phyloP scores from a whole-genome alignment of 2,797 vertebrate genomes.

The Yasuhikotakia modesta region DNA sequence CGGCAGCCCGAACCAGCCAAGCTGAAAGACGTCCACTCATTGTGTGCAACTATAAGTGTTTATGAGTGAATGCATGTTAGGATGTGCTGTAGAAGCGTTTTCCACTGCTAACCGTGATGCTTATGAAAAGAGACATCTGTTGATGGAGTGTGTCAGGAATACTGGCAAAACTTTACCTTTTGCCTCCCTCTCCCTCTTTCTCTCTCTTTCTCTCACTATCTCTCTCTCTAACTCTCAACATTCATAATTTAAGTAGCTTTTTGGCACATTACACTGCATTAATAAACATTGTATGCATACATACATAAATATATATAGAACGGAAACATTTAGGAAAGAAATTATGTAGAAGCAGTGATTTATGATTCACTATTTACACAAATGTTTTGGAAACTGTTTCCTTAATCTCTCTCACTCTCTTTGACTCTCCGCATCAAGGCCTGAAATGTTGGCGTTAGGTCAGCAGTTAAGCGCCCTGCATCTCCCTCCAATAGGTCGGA shows the following conservation, averaged over 20 bases:
- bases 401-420: too few species aligned
- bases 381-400: too few species aligned
- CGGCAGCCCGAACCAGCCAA: conserved; percentile 3
- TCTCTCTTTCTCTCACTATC: too few species aligned
- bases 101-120: conserved; percentile 38
- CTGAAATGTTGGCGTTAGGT: not conserved
- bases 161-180: conserved; percentile 12
- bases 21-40: conserved; percentile 6
- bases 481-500: conserved; percentile 9
- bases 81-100: conserved; percentile 33
- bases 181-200: not conserved
- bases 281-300: too few species aligned
- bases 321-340: too few species aligned
- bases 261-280: too few species aligned
- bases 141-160: conserved; percentile 43
- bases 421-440: not conserved
- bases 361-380: too few species aligned
- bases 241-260: too few species aligned
- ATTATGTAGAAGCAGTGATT: too few species aligned
- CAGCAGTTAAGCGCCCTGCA: not conserved
- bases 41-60: conserved; percentile 5
- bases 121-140: conserved; percentile 49
- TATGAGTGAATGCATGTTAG: conserved; percentile 1
- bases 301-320: too few species aligned
- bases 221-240: too few species aligned